phyloP scores from a whole-genome alignment of 2,888 invertebrate species.

The Gymnosoma rotundatum region DNA sequence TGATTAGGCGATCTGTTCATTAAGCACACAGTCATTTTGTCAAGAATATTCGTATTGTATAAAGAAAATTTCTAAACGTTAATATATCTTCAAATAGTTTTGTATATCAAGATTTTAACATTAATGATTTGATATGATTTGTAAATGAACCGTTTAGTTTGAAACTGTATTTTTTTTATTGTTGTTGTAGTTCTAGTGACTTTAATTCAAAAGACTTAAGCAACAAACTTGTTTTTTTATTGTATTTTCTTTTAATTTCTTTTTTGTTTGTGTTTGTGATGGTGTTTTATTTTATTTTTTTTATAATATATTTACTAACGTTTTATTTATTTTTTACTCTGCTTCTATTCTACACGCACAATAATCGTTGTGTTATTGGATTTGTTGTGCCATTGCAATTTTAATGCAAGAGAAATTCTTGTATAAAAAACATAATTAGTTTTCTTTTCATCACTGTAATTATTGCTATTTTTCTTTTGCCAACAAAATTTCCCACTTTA shows the following conservation, averaged over 20 bases:
- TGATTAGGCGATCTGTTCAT: constrained; percentile 20
- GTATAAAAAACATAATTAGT: constrained; percentile 61
- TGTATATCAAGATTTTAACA: constrained; percentile 32
- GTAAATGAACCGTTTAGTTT: constrained; percentile 45
- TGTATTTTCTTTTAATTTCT: constrained; percentile 6
- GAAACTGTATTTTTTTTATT: constrained; percentile 22
- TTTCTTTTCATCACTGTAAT: constrained; percentile 51
- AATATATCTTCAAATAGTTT: not conserved
- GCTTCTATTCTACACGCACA: constrained; percentile 61
- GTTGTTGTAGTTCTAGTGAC: not conserved
- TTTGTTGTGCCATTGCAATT: constrained; percentile 64
- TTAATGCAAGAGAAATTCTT: constrained; percentile 67
- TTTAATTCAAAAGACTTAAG: constrained; percentile 70
- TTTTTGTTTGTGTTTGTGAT: constrained; percentile 9
- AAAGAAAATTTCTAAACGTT: not conserved
- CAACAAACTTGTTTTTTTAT: constrained; percentile 71
- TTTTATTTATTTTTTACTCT: constrained; percentile 10
- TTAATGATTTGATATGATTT: constrained; percentile 31
- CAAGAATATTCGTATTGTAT: not conserved
- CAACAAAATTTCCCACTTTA: constrained; percentile 35
- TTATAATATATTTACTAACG: constrained; percentile 5
- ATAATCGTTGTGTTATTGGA: constrained; percentile 54
- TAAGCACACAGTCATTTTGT: constrained; percentile 43
- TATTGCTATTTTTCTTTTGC: constrained; percentile 17
- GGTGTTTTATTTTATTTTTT: constrained; percentile 14